Evolutionary conservation across 2,888 invertebrate species (phyloP), one percentile per base, ranked within the genome.

Genomic region (Diachrysia chrysitis): DNA sequence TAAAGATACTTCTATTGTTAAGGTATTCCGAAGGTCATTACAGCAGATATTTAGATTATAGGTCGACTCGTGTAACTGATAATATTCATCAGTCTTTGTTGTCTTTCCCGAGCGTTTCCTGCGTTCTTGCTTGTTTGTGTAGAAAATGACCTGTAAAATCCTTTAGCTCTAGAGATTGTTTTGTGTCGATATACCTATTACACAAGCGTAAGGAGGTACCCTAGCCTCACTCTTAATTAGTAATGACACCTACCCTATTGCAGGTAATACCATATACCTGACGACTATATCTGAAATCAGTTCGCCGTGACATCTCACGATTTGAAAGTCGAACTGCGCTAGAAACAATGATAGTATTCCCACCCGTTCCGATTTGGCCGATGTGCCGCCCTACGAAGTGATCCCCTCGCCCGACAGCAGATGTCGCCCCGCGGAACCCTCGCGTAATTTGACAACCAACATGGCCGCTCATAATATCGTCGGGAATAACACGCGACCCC

Each of bases 391-490:
- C 85, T 81, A 67, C 79, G 42, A 73, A 66, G 63, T 58, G 71
- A 67, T 84, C 74, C 70, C 73, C 71, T 76, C 71, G 80, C 83
- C 83, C 82, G 79, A 73, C 85, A 83, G 76, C 85, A 92, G 92
- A 89, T 92, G 92, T 88, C 92, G 88, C 79, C 59, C 70, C 60
- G 63, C 73, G 48, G 46, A 78, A 81, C 83, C 82, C 73, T 73
- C 76, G 66, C 78, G 68, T 78, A 82, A 85, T 83, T 77, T 84
- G 81, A 83, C 81, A 84, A 65, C 58, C 73, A 81, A 79, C 65
- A 84, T 83, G 83, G 83, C 83, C 70, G 78, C 74, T 58, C 72
- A 73, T 60, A 71, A 69, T 76, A 68, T 76, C 73, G 82, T 76
- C 84, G 82, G 84, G 84, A 80, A 83, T 78, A 82, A 83, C 77